A percentile compares a stretch with the other conserved stretches of the same genome.
These are phyloP conservation scores for Zalophus californianus DNA, from an alignment of 2,797 vertebrate genomes.

Conservation along the genomic window DNA sequence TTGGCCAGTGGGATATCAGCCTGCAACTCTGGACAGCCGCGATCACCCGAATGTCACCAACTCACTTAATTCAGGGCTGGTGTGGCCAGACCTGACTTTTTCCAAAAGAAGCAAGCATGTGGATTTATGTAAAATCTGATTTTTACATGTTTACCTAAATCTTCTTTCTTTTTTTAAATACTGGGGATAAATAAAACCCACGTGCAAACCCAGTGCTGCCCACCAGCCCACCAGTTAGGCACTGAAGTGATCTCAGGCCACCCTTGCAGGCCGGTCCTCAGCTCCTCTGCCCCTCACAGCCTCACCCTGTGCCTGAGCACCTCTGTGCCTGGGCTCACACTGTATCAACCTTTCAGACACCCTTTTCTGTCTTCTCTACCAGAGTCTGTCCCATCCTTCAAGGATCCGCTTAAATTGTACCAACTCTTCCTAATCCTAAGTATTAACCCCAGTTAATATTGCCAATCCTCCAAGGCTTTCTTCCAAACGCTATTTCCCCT, in stretches of 20 bases:
- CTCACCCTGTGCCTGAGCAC: not conserved
- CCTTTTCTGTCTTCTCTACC: not conserved
- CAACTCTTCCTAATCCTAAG: not conserved
- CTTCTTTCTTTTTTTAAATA: not conserved
- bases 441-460: not conserved
- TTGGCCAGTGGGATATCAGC: not conserved
- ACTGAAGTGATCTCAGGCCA: not conserved
- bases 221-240: not conserved
- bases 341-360: rapidly evolving
- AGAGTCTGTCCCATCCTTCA: not conserved
- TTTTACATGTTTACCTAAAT: conserved; percentile 63
- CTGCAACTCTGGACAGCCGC: rapidly evolving
- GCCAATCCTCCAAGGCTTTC: not conserved
- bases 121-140: conserved; percentile 52
- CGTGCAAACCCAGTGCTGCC: not conserved
- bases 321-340: not conserved
- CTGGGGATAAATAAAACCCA: not conserved
- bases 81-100: not conserved
- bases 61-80: not conserved
- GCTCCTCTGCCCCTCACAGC: not conserved
- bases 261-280: not conserved
- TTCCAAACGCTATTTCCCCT: not conserved
- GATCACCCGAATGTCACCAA: not conserved
- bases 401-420: not conserved
- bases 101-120: conserved; percentile 16